Percentiles rank a stretch among this genome's conserved stretches.
Conservation (phyloP, 1,140 invertebrate genomes). For the Nylanderia fulva region DNA sequence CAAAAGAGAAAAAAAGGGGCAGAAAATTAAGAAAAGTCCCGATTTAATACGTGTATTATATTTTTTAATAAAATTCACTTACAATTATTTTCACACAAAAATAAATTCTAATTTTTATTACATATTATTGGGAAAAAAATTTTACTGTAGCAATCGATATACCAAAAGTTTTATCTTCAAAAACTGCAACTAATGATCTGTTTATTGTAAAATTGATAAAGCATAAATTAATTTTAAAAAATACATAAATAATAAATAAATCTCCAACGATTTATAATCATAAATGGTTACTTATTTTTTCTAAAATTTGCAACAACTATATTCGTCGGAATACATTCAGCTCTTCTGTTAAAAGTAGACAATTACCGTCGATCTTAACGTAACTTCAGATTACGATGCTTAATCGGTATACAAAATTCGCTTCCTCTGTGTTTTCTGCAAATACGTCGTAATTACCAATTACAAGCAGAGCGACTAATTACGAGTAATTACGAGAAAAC, state of each 20-base stretch:
- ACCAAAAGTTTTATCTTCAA: background rate
- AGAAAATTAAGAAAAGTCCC: background rate
- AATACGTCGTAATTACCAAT: conserved; percentile 63
- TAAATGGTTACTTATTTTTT: background rate
- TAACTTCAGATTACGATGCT: background rate
- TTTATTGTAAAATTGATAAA: background rate
- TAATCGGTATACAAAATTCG: conserved; percentile 23
- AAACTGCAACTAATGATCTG: background rate
- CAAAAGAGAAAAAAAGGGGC: background rate
- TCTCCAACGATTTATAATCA: background rate
- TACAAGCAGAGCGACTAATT: conserved; percentile 66
- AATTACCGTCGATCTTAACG: conserved; percentile 6
- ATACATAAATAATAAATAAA: no score
- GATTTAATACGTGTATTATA: conserved; percentile 5
- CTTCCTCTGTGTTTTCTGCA: conserved; percentile 7
- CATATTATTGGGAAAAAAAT: background rate
- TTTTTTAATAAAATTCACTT: conserved; percentile 34
- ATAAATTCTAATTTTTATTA: background rate
- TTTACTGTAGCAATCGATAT: background rate
- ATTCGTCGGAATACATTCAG: conserved; percentile 13
- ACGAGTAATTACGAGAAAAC: conserved; percentile 69
- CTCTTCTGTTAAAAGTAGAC: background rate
- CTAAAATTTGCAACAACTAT: background rate
- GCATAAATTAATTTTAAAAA: no score
- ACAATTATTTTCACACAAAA: background rate